Percentiles rank a stretch among this genome's conserved stretches.
Evolutionary conservation across 2,888 invertebrate species (phyloP).

Genomic region (Antheraea assamensis): DNA sequence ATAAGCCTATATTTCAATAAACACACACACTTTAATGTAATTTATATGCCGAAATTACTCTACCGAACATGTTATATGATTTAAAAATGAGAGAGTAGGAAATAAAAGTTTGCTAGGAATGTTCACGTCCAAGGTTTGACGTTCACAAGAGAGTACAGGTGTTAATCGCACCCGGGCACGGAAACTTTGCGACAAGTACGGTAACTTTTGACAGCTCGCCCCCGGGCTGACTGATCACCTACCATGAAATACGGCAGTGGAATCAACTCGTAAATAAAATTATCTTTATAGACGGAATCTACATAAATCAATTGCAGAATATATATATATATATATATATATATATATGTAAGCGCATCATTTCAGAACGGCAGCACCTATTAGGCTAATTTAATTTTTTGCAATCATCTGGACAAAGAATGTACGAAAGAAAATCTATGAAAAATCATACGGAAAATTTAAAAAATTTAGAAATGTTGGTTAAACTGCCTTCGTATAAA

Average conservation of each 20-base stretch:
- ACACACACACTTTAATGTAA: no score
- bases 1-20: no score
- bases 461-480: no score
- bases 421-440: no score
- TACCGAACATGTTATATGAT: not conserved
- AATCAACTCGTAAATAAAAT: not conserved
- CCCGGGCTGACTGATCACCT: conserved; percentile 43
- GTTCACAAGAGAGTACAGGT: conserved; percentile 6
- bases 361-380: no score
- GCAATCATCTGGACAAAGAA: no score
- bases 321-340: no score
- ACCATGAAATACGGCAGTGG: not conserved
- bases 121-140: not conserved
- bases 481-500: no score
- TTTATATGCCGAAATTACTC: not conserved
- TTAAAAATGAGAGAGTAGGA: not conserved
- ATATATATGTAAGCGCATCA: no score
- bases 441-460: no score
- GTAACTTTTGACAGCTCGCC: conserved; percentile 31
- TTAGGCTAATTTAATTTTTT: no score
- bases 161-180: conserved; percentile 16
- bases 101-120: not conserved
- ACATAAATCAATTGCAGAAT: no score
- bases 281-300: not conserved
- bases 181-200: conserved; percentile 24